Evolutionary conservation across 2,888 invertebrate species (phyloP).

Genomic region (Leucophenga montana): DNA sequence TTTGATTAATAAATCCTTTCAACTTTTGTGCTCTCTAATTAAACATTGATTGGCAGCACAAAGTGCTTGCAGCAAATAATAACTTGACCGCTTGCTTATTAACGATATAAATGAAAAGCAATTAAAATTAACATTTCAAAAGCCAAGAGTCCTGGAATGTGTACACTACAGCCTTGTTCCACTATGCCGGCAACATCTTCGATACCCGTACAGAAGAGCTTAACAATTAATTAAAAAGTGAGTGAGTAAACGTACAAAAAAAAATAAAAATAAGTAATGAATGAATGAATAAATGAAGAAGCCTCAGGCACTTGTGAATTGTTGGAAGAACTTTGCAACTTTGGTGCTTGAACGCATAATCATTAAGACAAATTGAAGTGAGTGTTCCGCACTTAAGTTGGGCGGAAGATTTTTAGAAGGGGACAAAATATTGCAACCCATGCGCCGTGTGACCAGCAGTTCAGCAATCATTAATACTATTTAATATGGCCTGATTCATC

Average conservation of each 20-base stretch:
- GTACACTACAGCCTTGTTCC: too few relatives aligned
- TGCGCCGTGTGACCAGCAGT: too few relatives aligned
- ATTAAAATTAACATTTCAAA: constrained; percentile 23
- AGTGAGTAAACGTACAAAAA: not conserved
- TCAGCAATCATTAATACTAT: constrained; percentile 41
- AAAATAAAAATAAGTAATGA: not conserved
- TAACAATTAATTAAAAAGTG: constrained; percentile 19
- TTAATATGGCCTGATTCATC: constrained; percentile 45
- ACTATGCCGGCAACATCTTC: too few relatives aligned
- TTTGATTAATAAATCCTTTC: too few relatives aligned
- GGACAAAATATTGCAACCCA: too few relatives aligned
- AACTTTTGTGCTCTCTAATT: not conserved
- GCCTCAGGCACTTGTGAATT: not conserved
- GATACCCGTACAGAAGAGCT: not conserved
- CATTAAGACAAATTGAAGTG: not conserved
- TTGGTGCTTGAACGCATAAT: not conserved
- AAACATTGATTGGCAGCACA: not conserved
- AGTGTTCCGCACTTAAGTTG: not conserved
- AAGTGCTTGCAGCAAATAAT: not conserved
- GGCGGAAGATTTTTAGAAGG: too few relatives aligned
- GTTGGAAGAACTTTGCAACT: constrained; percentile 1
- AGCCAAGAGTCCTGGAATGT: constrained; percentile 7
- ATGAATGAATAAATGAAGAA: constrained; percentile 1
- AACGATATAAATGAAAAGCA: constrained; percentile 13
- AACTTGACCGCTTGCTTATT: constrained; percentile 1